phyloP scores from a whole-genome alignment of 2,888 invertebrate genomes.

The Eilema griseolum region DNA sequence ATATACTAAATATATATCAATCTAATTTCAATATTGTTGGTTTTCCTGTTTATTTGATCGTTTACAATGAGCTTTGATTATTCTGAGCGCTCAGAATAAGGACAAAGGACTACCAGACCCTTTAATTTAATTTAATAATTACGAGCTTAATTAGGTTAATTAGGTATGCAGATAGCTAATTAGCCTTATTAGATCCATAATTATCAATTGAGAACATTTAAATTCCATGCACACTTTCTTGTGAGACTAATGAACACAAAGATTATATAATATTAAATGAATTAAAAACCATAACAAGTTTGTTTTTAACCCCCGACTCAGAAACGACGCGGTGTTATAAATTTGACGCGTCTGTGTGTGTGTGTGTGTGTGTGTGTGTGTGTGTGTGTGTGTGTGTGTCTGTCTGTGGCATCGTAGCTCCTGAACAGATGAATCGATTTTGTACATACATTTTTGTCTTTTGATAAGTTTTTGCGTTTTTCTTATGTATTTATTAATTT shows the following conservation, averaged over 20 bases:
- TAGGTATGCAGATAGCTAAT: not conserved
- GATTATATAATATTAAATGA: not conserved
- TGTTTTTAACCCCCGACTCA: too few relatives aligned
- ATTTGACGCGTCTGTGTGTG: too few relatives aligned
- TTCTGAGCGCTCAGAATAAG: not conserved
- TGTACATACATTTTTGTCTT: too few relatives aligned
- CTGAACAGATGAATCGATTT: too few relatives aligned
- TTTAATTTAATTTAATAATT: not conserved
- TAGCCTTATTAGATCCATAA: not conserved
- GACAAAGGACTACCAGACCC: slow-evolving; percentile 1
- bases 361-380: too few relatives aligned
- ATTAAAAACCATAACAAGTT: not conserved
- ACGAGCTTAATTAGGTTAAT: not conserved
- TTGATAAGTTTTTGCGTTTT: too few relatives aligned
- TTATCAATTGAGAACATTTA: slow-evolving; percentile 1
- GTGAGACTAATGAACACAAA: not conserved
- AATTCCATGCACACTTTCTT: not conserved
- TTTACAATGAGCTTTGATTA: not conserved
- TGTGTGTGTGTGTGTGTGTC: too few relatives aligned
- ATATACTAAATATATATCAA: too few relatives aligned
- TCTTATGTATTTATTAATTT: too few relatives aligned
- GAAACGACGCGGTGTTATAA: too few relatives aligned
- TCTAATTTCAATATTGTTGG: not conserved
- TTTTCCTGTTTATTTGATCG: not conserved
- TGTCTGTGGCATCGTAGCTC: too few relatives aligned